Conservation (phyloP, 1,140 invertebrate genomes). For the Drosophila sucinea region DNA sequence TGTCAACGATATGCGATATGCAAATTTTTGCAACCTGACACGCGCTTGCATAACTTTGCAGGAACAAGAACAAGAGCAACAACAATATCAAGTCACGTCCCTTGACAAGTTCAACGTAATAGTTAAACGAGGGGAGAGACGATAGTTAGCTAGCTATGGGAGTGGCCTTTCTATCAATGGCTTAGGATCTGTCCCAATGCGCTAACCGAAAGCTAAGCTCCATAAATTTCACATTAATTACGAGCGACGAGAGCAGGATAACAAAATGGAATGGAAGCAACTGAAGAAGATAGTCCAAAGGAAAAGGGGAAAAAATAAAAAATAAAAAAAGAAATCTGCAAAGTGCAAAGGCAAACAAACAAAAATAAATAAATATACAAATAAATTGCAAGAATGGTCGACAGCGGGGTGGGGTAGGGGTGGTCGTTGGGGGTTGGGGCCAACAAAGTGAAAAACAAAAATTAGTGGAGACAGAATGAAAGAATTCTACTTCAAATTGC, state of each 20-base stretch:
- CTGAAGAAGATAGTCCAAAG: not conserved
- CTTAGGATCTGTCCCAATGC: conserved; percentile 47
- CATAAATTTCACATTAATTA: conserved; percentile 63
- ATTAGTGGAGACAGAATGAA: conserved; percentile 11
- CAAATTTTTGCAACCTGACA: conserved; percentile 58
- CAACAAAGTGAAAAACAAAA: not conserved
- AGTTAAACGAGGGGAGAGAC: not conserved
- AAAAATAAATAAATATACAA: conserved; percentile 53
- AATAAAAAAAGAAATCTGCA: not conserved
- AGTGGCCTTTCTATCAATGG: conserved; percentile 39
- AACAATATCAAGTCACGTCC: conserved; percentile 25
- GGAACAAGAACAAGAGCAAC: conserved; percentile 3
- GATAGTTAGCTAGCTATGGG: conserved; percentile 24
- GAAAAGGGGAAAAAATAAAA: not conserved
- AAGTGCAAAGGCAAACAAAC: conserved; percentile 31
- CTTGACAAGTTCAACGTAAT: conserved; percentile 28
- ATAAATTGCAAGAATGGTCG: conserved; percentile 35
- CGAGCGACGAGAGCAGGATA: conserved; percentile 8
- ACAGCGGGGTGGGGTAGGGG: no score
- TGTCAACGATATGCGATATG: conserved; percentile 73
- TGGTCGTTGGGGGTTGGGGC: no score
- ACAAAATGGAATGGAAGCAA: not conserved
- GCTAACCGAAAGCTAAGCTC: conserved; percentile 17
- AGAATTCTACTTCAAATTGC: conserved; percentile 31
- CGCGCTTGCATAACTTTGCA: conserved; percentile 67